Percentiles rank a stretch among this genome's conserved stretches.
Evolutionary conservation across 2,113 vertebrate species (phyloP).

Genomic region (Microcebus tavaratra): DNA sequence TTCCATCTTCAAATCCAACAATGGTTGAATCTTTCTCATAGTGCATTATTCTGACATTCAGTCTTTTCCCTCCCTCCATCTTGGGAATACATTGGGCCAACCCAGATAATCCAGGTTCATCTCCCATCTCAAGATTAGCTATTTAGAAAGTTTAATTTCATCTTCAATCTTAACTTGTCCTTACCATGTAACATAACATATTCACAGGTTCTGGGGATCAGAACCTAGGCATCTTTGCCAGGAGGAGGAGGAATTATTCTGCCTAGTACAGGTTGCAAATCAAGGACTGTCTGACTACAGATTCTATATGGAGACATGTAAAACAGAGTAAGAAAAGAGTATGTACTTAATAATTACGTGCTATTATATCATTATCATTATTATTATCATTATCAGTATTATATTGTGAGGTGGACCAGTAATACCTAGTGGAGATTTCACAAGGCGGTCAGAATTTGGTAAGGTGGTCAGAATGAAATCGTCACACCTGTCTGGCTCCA

Average conservation of each 20-base stretch:
- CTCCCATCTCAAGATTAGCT: neutral
- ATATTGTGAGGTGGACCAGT: neutral
- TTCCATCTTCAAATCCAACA: neutral
- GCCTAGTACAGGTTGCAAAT: neutral
- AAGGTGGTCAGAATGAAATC: neutral
- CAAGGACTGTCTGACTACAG: neutral
- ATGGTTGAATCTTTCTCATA: neutral
- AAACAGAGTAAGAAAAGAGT: neutral
- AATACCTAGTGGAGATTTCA: neutral
- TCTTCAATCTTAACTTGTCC: neutral
- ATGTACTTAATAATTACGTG: neutral
- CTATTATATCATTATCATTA: neutral
- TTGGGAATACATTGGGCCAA: neutral
- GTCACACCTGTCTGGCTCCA: neutral
- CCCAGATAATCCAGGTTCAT: neutral
- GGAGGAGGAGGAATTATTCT: neutral
- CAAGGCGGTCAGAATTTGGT: neutral
- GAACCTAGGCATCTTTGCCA: neutral
- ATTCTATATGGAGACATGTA: neutral
- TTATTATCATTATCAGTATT: neutral
- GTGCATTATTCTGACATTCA: neutral
- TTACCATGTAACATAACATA: neutral
- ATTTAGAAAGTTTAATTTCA: neutral
- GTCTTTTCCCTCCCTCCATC: rapidly evolving
- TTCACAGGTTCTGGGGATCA: neutral